Evolutionary conservation across 2,888 invertebrate species (phyloP).

Genomic region (Himalopsyche japonica): DNA sequence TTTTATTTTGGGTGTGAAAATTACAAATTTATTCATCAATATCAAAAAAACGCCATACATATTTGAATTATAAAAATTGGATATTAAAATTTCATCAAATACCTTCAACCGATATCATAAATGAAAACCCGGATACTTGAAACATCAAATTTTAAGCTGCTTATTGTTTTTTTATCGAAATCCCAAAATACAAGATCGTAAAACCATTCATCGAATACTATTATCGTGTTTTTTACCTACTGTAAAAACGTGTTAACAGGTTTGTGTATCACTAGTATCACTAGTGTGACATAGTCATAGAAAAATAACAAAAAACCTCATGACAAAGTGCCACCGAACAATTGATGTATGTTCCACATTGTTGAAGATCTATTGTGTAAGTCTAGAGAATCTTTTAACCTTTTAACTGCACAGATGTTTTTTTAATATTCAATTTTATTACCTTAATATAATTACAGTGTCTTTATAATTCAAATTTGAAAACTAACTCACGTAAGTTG

Average conservation of each 20-base stretch:
- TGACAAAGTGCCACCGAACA: background rate
- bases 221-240: background rate
- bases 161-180: background rate
- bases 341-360: background rate
- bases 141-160: too few relatives aligned
- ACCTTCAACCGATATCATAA: too few relatives aligned
- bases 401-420: background rate
- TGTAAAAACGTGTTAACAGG: background rate
- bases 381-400: background rate
- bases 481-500: too few relatives aligned
- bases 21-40: too few relatives aligned
- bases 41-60: too few relatives aligned
- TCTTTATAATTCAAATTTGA: too few relatives aligned
- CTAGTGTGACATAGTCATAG: background rate
- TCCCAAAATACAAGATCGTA: background rate
- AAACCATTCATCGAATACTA: background rate
- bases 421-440: too few relatives aligned
- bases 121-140: too few relatives aligned
- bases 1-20: too few relatives aligned
- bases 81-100: too few relatives aligned
- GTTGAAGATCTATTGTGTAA: background rate
- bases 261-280: background rate
- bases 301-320: background rate
- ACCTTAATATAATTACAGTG: too few relatives aligned
- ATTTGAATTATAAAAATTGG: too few relatives aligned